Evolutionary conservation across 2,797 vertebrate species (phyloP).

Genomic region (Nyctalus aviator): DNA sequence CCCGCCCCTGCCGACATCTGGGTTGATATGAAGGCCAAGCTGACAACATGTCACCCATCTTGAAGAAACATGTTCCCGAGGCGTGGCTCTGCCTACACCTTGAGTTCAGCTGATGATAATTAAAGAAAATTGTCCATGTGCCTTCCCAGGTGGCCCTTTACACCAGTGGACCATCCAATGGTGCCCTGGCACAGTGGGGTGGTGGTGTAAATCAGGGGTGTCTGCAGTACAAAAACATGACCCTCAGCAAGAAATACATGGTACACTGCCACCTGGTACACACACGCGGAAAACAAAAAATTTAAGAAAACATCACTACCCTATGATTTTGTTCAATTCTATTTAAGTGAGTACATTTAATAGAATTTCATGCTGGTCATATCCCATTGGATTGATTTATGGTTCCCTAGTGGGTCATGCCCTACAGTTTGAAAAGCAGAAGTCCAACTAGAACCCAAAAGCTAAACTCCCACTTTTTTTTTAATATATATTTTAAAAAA

Average conservation of each 20-base stretch:
- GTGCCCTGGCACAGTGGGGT: neutral
- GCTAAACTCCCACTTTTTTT: neutral
- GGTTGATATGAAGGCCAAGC: no score
- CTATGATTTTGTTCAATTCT: slow-evolving; percentile 17
- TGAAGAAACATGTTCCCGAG: no score
- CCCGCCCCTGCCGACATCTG: no score
- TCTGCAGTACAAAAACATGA: neutral
- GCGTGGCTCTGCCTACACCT: no score
- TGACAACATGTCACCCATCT: no score
- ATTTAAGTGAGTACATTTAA: neutral
- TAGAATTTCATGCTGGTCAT: neutral
- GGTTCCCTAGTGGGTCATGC: neutral
- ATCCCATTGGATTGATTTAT: neutral
- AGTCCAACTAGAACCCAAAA: neutral
- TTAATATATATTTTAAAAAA: no score
- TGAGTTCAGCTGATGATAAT: no score
- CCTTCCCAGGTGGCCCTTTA: no score
- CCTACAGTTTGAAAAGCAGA: neutral
- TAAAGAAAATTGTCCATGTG: no score
- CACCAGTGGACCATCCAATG: neutral
- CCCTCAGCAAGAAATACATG: neutral
- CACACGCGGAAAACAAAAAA: neutral
- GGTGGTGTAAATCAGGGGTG: neutral
- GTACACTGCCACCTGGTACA: neutral
- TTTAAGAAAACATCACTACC: neutral